Conservation (phyloP, 2,888 invertebrate species). For the Andrena flavipes region DNA sequence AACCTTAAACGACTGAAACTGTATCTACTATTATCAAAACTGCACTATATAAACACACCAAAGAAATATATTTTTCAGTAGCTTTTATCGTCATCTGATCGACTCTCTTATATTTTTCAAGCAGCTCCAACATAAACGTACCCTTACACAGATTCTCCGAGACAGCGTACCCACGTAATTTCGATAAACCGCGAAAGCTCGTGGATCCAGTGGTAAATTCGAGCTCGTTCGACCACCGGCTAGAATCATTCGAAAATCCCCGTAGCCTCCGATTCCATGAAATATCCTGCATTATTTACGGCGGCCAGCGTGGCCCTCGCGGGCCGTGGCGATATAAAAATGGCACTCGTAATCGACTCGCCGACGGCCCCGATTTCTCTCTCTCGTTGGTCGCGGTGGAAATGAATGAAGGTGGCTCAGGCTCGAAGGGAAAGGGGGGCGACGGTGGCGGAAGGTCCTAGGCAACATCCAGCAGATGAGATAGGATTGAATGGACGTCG, state of each 20-base stretch:
- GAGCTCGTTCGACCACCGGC: neutral
- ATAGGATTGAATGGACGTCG: slow-evolving; percentile 73
- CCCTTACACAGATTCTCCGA: no score
- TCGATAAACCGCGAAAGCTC: neutral
- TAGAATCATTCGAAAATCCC: slow-evolving; percentile 3
- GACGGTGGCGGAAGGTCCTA: slow-evolving; percentile 37
- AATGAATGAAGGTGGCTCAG: slow-evolving; percentile 58
- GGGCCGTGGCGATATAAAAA: slow-evolving; percentile 17
- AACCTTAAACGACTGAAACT: no score
- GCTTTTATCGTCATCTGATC: no score
- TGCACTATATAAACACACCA: no score
- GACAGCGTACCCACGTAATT: no score
- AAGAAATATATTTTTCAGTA: no score
- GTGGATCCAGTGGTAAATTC: neutral
- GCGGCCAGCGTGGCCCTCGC: neutral
- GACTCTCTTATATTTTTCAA: no score
- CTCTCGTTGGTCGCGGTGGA: slow-evolving; percentile 5
- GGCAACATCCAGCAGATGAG: slow-evolving; percentile 64
- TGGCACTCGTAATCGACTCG: slow-evolving; percentile 48
- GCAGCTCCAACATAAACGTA: no score
- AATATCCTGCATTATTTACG: slow-evolving; percentile 20
- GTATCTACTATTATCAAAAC: no score
- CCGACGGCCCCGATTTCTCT: slow-evolving; percentile 4
- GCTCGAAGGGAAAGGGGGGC: slow-evolving; percentile 47
- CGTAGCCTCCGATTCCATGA: neutral